Base-by-base conservation (phyloP, 2,888 invertebrate species). In the Hyles lineata region DNA sequence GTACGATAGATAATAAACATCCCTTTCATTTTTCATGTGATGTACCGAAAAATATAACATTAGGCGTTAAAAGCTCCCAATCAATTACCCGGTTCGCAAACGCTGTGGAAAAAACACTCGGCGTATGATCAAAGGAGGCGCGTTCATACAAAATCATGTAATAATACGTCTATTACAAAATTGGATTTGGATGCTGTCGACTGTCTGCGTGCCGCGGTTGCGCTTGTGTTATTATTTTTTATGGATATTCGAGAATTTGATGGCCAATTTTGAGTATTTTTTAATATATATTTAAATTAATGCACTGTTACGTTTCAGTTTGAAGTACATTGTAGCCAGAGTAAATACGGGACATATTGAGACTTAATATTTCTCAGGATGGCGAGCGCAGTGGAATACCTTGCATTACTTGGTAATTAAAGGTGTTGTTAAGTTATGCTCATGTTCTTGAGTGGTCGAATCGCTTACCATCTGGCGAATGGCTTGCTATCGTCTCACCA, bases 151-250 rank as follows among this genome's bases (percentile, higher is more conserved):
- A 62, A 63, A 60, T 50, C 32, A 69, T 69, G 52, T 74, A 74
- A 71, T 71, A 74, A 60, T 67, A 52, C 52, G 15, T 19, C 63
- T 74, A 74, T 74, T 69, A 71, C 69, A 55, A 71, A 74, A 74
- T 74, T 74, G 74, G 74, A 72, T 71, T 74, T 71, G 43, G 59
- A 69, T 72, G 50, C 32, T 19, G 59, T 23, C 35, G 21, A 59
- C 71, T 59, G 58, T 23, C 32, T 73, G 1, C 17, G 52, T 23
- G 25, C 29, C 70, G 69, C 52, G 73, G 60, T 15, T 52, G 52
- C 17, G 62, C 70, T 55, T 55, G 35, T 8, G 15, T 23, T 70
- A 21, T 50, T 23, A 52, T 59, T 35, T 55, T 63, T 17, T 32
- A 32, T 71, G 7, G 23, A 60, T 60, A 19, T 61, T 61, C 8